Conservation (phyloP, 2,888 invertebrate species). For the Leptinotarsa peninsularis region DNA sequence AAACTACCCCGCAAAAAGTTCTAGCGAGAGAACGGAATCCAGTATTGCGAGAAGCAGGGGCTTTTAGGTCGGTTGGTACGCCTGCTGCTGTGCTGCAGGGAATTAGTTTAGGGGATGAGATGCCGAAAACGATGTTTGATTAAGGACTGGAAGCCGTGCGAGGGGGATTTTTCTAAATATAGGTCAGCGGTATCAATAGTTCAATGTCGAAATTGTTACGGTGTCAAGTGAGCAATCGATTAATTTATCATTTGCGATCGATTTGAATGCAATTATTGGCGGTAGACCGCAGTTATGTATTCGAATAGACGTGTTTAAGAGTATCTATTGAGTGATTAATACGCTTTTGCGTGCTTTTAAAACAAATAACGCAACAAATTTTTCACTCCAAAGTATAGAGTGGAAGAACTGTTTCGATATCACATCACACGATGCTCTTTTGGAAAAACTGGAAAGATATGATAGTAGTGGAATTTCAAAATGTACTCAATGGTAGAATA, state of each 20-base stretch:
- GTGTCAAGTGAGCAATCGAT: background rate
- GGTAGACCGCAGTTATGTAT: background rate
- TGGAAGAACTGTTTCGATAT: too few species aligned
- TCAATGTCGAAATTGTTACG: constrained; percentile 10
- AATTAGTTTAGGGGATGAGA: constrained; percentile 55
- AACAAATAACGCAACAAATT: too few species aligned
- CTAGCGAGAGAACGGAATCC: constrained; percentile 49
- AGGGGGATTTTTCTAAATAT: constrained; percentile 42
- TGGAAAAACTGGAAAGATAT: too few species aligned
- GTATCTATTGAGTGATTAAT: too few species aligned
- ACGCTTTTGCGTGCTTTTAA: too few species aligned
- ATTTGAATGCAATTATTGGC: background rate
- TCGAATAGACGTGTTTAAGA: background rate
- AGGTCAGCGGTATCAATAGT: constrained; percentile 45
- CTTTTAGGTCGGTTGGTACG: constrained; percentile 37
- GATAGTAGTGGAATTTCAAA: too few species aligned
- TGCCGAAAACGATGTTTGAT: constrained; percentile 49
- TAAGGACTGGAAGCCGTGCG: constrained; percentile 34
- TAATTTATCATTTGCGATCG: background rate
- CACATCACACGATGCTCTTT: too few species aligned
- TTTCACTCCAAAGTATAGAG: too few species aligned
- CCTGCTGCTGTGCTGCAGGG: constrained; percentile 46
- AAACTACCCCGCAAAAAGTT: constrained; percentile 58
- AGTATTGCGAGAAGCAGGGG: constrained; percentile 45
- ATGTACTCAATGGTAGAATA: too few species aligned